These are phyloP conservation scores for Phalacrocorax brasilianus DNA, from an alignment of 2,113 vertebrate genomes.

Conservation along the genomic window DNA sequence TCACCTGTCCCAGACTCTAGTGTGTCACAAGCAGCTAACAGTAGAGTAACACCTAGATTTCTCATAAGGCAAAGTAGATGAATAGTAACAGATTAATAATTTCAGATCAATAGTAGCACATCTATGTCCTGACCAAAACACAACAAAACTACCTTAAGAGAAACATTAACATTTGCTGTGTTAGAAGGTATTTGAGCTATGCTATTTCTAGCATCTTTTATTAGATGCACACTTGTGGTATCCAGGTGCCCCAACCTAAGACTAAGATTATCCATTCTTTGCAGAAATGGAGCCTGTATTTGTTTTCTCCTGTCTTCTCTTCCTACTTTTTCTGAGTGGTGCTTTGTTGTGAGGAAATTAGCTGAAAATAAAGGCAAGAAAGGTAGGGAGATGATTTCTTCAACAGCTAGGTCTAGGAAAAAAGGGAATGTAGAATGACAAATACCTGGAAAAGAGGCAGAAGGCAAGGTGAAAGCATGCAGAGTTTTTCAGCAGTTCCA, in stretches of 20 bases:
- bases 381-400: neutral
- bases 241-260: neutral
- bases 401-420: neutral
- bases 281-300: neutral
- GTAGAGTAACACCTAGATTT: neutral
- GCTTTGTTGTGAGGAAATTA: neutral
- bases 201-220: neutral
- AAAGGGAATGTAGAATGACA: neutral
- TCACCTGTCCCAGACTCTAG: neutral
- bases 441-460: neutral
- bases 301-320: neutral
- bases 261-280: neutral
- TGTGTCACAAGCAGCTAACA: neutral
- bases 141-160: neutral
- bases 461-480: neutral
- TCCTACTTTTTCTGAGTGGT: neutral
- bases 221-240: neutral
- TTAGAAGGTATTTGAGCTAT: neutral
- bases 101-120: neutral
- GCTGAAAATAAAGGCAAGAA: neutral
- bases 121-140: neutral
- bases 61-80: neutral
- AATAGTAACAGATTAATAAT: neutral
- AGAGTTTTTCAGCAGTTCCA: neutral
- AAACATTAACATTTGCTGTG: neutral